These are phyloP conservation scores for Dryas iulia DNA, from an alignment of 1,140 invertebrate species.

Conservation along the genomic window DNA sequence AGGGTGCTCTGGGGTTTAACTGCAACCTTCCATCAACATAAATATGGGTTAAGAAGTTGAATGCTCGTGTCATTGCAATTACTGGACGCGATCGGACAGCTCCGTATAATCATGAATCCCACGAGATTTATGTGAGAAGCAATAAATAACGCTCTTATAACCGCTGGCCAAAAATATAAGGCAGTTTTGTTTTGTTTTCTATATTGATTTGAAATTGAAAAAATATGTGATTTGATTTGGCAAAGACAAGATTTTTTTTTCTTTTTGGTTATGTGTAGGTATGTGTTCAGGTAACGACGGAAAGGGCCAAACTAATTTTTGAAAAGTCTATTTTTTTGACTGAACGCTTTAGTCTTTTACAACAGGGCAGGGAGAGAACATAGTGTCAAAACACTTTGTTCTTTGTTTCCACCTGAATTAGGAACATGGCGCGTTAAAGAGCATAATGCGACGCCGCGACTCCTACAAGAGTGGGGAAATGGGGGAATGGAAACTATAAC, in stretches of 20 bases:
- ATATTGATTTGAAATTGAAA: neutral
- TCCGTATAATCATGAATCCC: conserved; percentile 4
- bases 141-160: conserved; percentile 21
- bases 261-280: neutral
- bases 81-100: neutral
- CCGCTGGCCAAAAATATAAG: conserved; percentile 9
- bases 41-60: conserved; percentile 9
- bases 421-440: no score
- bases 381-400: no score
- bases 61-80: conserved; percentile 14
- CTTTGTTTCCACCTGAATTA: no score
- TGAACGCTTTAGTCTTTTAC: no score
- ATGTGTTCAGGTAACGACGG: no score
- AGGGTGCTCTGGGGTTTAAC: no score
- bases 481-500: no score
- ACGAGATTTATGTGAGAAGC: conserved; percentile 32
- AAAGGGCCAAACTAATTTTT: no score
- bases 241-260: neutral
- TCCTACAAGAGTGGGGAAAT: no score
- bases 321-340: no score
- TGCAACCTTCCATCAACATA: neutral
- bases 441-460: no score
- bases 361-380: no score
- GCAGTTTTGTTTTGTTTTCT: neutral
- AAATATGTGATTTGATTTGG: neutral